Base-by-base conservation (phyloP, 2,888 invertebrate genomes). In the Oscheius sp. region DNA sequence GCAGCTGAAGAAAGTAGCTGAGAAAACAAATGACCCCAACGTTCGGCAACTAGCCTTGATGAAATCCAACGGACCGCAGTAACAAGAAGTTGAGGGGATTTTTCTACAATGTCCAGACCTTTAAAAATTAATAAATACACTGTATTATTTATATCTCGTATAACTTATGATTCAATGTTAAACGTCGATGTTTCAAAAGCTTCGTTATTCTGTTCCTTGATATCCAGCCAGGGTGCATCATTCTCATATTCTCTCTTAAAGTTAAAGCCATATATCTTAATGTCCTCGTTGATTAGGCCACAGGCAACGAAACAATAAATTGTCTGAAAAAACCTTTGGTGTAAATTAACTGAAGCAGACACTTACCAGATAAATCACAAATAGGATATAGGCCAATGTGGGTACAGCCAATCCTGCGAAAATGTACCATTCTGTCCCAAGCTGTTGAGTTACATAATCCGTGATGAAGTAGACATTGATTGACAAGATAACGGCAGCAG, bases 391-490 rank as follows among this genome's bases (percentile, higher is more conserved):
- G 41, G 92, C 87, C 64, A 92, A 83, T 9, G 92, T 92, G 82
- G 92, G 91, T 56, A 93, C 84, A 25, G 91, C 89, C 3, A 92
- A 79, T 23, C 83, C 85, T 0, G 90, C 75, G 72, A 90, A 89
- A 0, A 90, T 85, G n/a, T 89, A 89, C 91, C 91, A 91, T 6
- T 66, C 69, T 25, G 64, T 76, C 46, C 83, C 87, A 41, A 83
- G 72, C 16, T 59, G 59, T 43, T 70, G 53, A 25, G 73, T 77
- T 64, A 93, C 91, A 78, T 92, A 92, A 69, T 91, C 91, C 21
- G 92, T 89, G 13, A 94, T 93, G 89, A 94, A 94, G 88, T 92
- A 94, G 76, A 94, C 91, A 89, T 95, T 95, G 83, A 95, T 94
- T 5, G 89, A 90, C 84, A 95, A 93, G 5, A 94, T 93, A 52